Conservation (phyloP, 2,113 vertebrate genomes). For the Pelusios castaneus region DNA sequence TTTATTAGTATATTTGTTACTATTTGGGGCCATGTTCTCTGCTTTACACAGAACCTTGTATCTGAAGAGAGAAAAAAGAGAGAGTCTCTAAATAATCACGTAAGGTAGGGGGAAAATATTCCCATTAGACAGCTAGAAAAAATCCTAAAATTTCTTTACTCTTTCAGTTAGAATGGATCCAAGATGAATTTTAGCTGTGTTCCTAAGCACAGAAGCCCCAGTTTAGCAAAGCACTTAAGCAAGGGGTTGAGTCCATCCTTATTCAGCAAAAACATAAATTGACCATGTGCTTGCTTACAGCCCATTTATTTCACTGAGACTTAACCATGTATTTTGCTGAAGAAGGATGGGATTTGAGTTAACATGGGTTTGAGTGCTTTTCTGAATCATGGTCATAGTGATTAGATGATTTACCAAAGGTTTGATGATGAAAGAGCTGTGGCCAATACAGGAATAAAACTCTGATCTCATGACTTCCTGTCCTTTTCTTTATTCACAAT, state of each 20-base stretch:
- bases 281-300: neutral
- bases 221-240: neutral
- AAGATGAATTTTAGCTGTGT: neutral
- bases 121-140: rapidly evolving
- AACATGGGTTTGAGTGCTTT: neutral
- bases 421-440: neutral
- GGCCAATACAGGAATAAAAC: neutral
- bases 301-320: neutral
- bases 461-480: neutral
- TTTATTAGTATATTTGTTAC: neutral
- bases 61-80: neutral
- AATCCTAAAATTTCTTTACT: neutral
- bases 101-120: neutral
- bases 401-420: neutral
- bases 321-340: neutral
- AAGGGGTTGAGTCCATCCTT: neutral
- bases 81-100: neutral
- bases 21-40: neutral
- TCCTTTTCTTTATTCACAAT: neutral
- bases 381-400: neutral
- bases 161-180: neutral
- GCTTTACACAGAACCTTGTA: neutral
- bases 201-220: neutral
- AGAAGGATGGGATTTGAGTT: neutral
- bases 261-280: neutral